Evolutionary conservation across 2,113 vertebrate genomes (phyloP), one percentile per base, ranked within the genome.

Genomic region (Pseudopodoces humilis): DNA sequence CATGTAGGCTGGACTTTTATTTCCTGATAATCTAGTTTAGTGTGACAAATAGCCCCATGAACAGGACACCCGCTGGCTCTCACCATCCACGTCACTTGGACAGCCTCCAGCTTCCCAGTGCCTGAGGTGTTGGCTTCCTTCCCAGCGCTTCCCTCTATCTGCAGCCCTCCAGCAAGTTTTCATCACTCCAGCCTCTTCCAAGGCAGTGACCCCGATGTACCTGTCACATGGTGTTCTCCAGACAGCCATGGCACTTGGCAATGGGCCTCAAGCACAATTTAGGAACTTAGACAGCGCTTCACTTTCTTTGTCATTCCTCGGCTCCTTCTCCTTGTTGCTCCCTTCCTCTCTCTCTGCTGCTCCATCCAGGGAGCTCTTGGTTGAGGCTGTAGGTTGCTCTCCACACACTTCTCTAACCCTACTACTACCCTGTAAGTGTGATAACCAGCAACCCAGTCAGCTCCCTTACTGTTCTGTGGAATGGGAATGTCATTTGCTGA

Each of bases 11-110:
- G 79, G 87, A 56, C 33, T 94, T 93, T 89, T 95, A 94, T 96
- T 97, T 93, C 86, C 93, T 92, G 81, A 96, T 94, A 93, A 96
- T 95, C 94, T 91, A 72, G 79, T 92, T 90, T 86, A 89, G 86
- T 53, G 88, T 94, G 96, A 96, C 94, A 95, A 94, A 95, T 74
- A 80, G 83, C 49, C 71, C 85, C 74, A 33, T 15, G 90, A 81
- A 71, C 68, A 92, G 85, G 92, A 94, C 52, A 90, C 88, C 82
- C 49, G 0, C 88, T 79, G 88, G 86, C 80, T 95, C 35, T 92
- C 59, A 23, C 67, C 0, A 0, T 80, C 60, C 92, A 92, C 10
- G 23, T 91, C 88, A 89, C 86, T 91, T 96, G 96, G 96, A 96
- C 56, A 46, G 75, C 74, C 81, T 96, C 96, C 95, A 92, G 86